Evolutionary conservation across 2,888 invertebrate species (phyloP).

Genomic region (Drosophila pullipes): DNA sequence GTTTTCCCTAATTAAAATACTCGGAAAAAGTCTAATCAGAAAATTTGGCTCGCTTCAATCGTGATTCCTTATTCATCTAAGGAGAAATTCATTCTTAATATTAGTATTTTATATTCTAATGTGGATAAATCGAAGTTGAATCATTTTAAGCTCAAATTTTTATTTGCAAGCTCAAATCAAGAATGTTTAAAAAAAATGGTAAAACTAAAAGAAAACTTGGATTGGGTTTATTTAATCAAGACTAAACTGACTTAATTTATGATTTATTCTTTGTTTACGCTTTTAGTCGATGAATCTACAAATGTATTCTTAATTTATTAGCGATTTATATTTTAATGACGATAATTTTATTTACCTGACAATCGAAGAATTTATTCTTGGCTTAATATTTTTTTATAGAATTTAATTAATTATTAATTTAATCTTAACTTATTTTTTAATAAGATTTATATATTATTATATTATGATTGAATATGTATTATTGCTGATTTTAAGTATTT

Average conservation of each 20-base stretch:
- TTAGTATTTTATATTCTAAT: fast-evolving
- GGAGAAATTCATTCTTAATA: neutral
- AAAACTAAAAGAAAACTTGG: neutral
- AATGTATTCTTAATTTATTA: neutral
- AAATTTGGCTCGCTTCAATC: neutral
- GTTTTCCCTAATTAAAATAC: neutral
- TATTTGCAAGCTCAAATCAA: neutral
- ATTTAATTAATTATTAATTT: neutral
- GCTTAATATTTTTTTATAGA: neutral
- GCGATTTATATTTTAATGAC: neutral
- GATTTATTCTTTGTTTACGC: neutral
- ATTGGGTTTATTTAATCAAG: neutral
- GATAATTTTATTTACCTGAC: fast-evolving
- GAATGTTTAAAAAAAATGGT: neutral
- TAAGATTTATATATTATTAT: neutral
- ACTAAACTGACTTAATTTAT: neutral
- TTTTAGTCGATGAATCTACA: too few species aligned
- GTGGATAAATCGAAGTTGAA: neutral
- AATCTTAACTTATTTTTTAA: fast-evolving
- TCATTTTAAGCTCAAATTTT: neutral
- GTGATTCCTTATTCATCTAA: fast-evolving
- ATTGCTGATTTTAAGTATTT: neutral
- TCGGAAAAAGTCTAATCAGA: neutral
- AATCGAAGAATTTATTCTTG: neutral
- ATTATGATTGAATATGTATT: neutral